Percentiles rank a stretch among this genome's conserved stretches.
phyloP scores from a whole-genome alignment of 92 coral and sea anemone species.

The Zoanthus sociatus region DNA sequence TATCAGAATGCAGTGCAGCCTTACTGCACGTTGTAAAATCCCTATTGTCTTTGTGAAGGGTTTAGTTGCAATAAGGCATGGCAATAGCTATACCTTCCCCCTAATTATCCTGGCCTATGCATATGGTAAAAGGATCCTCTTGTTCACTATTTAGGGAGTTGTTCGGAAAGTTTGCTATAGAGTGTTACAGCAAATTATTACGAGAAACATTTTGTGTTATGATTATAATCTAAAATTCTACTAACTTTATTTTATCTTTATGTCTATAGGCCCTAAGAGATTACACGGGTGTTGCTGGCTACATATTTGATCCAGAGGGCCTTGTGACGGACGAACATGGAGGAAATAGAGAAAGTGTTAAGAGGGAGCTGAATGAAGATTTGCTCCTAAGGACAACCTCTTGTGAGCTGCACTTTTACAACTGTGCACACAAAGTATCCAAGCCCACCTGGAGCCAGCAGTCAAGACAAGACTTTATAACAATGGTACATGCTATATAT shows the following conservation, averaged over 20 bases:
- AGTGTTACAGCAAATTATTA: background rate
- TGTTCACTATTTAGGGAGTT: constrained; percentile 2
- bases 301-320: constrained; percentile 54
- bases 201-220: background rate
- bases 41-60: background rate
- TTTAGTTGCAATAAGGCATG: constrained; percentile 11
- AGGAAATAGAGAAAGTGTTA: constrained; percentile 51
- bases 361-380: constrained; percentile 27
- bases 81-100: constrained; percentile 8
- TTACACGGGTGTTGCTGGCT: constrained; percentile 37
- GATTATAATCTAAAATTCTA: background rate
- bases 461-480: constrained; percentile 32
- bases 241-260: background rate
- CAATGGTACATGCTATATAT: constrained; percentile 52
- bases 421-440: constrained; percentile 29
- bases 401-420: constrained; percentile 61
- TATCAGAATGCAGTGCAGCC: constrained; percentile 11
- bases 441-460: constrained; percentile 41
- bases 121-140: constrained; percentile 8
- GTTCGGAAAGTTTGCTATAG: constrained; percentile 11
- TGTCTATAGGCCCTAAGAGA: constrained; percentile 30
- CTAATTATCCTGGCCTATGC: constrained; percentile 13
- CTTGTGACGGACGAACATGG: constrained; percentile 59
- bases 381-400: constrained; percentile 33
- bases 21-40: background rate